These are phyloP conservation scores for Strigamia transsilvanica DNA, from an alignment of 2,888 invertebrate species.

Conservation along the genomic window DNA sequence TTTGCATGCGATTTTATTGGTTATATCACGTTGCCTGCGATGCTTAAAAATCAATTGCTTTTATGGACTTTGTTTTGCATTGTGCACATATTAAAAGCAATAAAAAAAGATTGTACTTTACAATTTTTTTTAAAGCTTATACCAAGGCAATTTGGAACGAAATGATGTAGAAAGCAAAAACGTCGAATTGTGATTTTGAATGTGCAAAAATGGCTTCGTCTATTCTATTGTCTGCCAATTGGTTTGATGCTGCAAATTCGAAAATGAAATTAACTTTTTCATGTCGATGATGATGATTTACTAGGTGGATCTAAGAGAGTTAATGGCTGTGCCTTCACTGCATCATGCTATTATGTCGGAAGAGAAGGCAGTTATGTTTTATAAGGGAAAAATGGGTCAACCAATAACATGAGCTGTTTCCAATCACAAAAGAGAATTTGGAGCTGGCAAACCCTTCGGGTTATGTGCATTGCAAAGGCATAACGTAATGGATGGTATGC, in stretches of 20 bases:
- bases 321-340: neutral
- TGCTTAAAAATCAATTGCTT: neutral
- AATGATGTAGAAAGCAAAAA: no score
- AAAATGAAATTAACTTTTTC: conserved; percentile 24
- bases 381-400: conserved; percentile 22
- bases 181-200: no score
- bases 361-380: conserved; percentile 12
- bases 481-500: conserved; percentile 37
- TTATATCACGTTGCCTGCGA: neutral
- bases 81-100: neutral
- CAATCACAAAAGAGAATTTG: conserved; percentile 40
- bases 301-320: neutral
- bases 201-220: no score
- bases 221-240: no score
- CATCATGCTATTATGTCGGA: neutral
- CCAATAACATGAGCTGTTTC: conserved; percentile 23
- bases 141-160: no score
- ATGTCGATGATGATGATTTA: neutral
- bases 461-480: conserved; percentile 43
- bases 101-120: neutral
- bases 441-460: conserved; percentile 41
- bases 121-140: neutral
- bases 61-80: neutral
- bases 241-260: no score
- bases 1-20: neutral